phyloP scores from a whole-genome alignment of 2,888 invertebrate genomes.

The Drosophila colorata region DNA sequence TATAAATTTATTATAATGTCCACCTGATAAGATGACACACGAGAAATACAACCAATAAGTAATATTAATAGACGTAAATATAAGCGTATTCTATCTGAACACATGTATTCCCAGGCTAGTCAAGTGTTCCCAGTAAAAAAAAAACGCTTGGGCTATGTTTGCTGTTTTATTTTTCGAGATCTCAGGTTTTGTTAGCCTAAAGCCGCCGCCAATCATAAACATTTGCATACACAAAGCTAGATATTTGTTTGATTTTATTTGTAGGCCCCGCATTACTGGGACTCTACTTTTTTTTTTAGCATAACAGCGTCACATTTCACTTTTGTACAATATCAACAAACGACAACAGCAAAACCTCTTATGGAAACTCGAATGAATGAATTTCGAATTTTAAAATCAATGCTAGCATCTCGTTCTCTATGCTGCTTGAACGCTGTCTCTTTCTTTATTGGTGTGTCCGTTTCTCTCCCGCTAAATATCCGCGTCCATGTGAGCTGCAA shows the following conservation, averaged over 20 bases:
- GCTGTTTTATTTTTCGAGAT: slow-evolving; percentile 11
- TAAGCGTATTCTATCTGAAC: slow-evolving; percentile 5
- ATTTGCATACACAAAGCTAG: slow-evolving; percentile 68
- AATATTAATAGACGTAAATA: slow-evolving; percentile 42
- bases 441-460: slow-evolving; percentile 1
- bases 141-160: background rate
- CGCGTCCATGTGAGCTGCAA: slow-evolving; percentile 33
- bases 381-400: slow-evolving; percentile 42
- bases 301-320: slow-evolving; percentile 74
- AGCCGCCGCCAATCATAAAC: slow-evolving; percentile 49
- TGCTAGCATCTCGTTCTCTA: slow-evolving; percentile 3
- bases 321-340: slow-evolving; percentile 48
- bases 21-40: slow-evolving; percentile 62
- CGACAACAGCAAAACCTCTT: slow-evolving; percentile 14
- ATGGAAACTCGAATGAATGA: slow-evolving; percentile 53
- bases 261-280: slow-evolving; percentile 28
- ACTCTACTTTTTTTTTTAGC: slow-evolving; percentile 54
- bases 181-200: slow-evolving; percentile 8
- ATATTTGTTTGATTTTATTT: slow-evolving; percentile 48
- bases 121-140: slow-evolving; percentile 22
- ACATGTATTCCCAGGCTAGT: slow-evolving; percentile 20
- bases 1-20: slow-evolving; percentile 50
- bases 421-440: background rate
- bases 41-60: slow-evolving; percentile 52
- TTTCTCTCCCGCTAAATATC: background rate